Evolutionary conservation across 2,888 invertebrate genomes (phyloP).

Genomic region (Belgica antarctica): DNA sequence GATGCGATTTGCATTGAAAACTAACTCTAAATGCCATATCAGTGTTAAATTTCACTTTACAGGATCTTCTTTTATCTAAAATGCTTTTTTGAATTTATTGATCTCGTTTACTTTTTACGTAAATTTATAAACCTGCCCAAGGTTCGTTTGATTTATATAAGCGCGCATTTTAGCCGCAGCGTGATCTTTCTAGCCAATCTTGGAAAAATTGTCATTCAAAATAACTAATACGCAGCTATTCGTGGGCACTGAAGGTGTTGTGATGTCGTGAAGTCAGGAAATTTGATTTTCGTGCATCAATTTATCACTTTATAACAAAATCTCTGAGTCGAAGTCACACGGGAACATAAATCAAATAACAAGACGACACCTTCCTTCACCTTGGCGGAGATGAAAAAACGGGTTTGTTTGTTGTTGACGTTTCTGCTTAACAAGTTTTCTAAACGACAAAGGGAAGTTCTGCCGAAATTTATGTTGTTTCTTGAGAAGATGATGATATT

Average conservation of each 20-base stretch:
- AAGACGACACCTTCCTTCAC: no score
- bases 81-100: background rate
- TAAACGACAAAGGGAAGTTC: no score
- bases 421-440: no score
- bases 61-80: background rate
- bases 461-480: no score
- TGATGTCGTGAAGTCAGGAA: conserved; percentile 10
- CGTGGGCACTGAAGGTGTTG: background rate
- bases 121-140: no score
- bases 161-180: background rate
- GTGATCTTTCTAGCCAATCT: background rate
- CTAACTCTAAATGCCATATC: background rate
- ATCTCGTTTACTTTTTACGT: background rate
- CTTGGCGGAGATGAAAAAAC: no score
- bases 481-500: no score
- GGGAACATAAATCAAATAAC: no score
- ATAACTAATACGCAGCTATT: no score
- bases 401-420: no score
- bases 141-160: background rate
- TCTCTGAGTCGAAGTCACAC: background rate
- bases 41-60: no score
- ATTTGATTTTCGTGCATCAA: background rate
- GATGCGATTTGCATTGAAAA: background rate
- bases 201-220: no score
- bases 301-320: background rate